Conservation (phyloP, 2,888 invertebrate species). For the Agonum fuliginosum region DNA sequence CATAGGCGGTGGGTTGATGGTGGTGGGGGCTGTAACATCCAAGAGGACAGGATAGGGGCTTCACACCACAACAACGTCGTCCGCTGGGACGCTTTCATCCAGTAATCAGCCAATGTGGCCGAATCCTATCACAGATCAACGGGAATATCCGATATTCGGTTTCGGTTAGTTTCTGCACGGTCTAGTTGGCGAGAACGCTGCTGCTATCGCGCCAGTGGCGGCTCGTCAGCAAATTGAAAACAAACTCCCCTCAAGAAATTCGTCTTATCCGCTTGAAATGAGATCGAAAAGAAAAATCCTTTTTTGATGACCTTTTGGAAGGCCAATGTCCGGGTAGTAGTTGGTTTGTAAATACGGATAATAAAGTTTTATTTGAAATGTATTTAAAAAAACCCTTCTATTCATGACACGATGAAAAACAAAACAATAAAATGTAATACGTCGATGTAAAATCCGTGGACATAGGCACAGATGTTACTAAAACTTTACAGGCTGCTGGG, state of each 20-base stretch:
- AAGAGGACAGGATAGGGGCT: constrained; percentile 14
- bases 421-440: constrained; percentile 29
- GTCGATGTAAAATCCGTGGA: neutral
- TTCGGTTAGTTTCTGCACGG: constrained; percentile 20
- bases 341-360: neutral
- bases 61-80: constrained; percentile 19
- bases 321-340: neutral
- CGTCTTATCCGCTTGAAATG: constrained; percentile 8
- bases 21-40: too few species aligned
- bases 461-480: constrained; percentile 28
- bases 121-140: constrained; percentile 49
- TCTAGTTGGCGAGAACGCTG: constrained; percentile 34
- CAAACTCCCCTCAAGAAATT: neutral
- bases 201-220: constrained; percentile 29
- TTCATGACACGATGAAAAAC: constrained; percentile 10
- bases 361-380: neutral
- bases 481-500: constrained; percentile 20
- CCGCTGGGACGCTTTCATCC: constrained; percentile 11
- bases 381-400: neutral
- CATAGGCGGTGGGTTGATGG: constrained; percentile 10
- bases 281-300: neutral
- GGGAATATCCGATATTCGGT: constrained; percentile 45
- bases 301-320: constrained; percentile 7
- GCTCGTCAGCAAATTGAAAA: constrained; percentile 38
- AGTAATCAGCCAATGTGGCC: constrained; percentile 23